Evolutionary conservation across 2,797 vertebrate genomes (phyloP), one percentile per base, ranked within the genome.

Genomic region (Lates japonicus): DNA sequence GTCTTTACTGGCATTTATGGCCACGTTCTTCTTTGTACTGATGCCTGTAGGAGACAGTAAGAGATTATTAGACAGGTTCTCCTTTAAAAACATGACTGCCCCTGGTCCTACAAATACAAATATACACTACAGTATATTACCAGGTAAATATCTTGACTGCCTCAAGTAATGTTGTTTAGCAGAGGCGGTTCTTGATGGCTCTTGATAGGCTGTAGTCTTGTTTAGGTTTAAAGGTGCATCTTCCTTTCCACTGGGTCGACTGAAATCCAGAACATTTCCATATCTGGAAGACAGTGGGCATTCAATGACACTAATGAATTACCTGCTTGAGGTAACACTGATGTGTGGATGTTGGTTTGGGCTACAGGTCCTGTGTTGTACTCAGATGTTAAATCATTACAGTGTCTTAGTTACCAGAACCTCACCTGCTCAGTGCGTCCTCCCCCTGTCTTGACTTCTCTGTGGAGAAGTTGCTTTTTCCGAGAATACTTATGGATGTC

Each of bases 111-210:
- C 35, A 7, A 7, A 7, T 1, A 37, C 6, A 37, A 37, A 37
- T 37, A 29, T 5, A 37, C 35, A 37, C 35, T 13, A 41, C 7
- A 41, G 35, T 39, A 48, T 2, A 90, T 95, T 92, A 98, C 98
- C 98, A 84, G 98, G 98, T 80, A 98, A 90, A 94, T 98, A 99
- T 94, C 98, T 96, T 2, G 97, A 97, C 85, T 98, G 97, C 77
- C 95, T 97, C 93, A 98, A 72, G 92, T 98, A 98, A 93, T 98
- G 97, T 20, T 98, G 97, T 85, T 97, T 98, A 82, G 97, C 97
- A 44, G 97, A 97, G 61, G 96, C 90, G 3, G 93, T 93, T 87
- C 96, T 75, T 3, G 90, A 90, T 0, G 96, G 96, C 86, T 97
- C 97, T 74, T 96, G 95, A 72, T 91, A 94, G 22, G 94, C 90